These are phyloP conservation scores for Sebastes cheni DNA, from an alignment of 2,797 vertebrate genomes.

Conservation along the genomic window DNA sequence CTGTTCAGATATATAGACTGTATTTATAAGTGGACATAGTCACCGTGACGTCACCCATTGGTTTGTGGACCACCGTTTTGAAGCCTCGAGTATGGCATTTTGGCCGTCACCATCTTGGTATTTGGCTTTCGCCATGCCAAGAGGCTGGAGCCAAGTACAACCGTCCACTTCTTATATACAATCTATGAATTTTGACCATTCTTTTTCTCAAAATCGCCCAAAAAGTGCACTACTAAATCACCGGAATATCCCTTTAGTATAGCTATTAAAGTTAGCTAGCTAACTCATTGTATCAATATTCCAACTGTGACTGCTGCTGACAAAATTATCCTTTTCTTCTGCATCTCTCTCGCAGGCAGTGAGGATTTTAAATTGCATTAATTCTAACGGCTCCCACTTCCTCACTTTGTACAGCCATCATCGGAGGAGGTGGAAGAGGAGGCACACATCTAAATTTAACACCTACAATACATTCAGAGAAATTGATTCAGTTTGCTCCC, in stretches of 20 bases:
- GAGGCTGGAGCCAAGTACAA: too few relatives aligned
- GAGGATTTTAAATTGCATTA: not conserved
- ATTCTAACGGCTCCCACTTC: not conserved
- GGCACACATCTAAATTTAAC: slow-evolving; percentile 3
- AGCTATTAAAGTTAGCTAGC: not conserved
- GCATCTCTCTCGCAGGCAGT: not conserved
- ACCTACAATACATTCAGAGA: not conserved
- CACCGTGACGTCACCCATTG: too few relatives aligned
- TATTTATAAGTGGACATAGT: too few relatives aligned
- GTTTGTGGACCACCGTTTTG: too few relatives aligned
- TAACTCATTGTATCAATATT: not conserved
- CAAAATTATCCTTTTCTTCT: not conserved
- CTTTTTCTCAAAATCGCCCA: not conserved
- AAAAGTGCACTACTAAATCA: not conserved
- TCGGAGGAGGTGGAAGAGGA: not conserved
- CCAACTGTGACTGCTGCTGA: not conserved
- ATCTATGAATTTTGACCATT: not conserved
- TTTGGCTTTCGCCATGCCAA: too few relatives aligned
- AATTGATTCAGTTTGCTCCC: slow-evolving; percentile 12
- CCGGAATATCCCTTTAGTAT: not conserved
- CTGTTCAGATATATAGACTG: not conserved
- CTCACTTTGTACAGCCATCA: not conserved
- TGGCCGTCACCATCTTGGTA: too few relatives aligned
- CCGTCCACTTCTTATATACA: too few relatives aligned
- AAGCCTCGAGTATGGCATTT: too few relatives aligned